These are phyloP conservation scores for Egretta garzetta DNA, from an alignment of 2,113 vertebrate species.

Conservation along the genomic window DNA sequence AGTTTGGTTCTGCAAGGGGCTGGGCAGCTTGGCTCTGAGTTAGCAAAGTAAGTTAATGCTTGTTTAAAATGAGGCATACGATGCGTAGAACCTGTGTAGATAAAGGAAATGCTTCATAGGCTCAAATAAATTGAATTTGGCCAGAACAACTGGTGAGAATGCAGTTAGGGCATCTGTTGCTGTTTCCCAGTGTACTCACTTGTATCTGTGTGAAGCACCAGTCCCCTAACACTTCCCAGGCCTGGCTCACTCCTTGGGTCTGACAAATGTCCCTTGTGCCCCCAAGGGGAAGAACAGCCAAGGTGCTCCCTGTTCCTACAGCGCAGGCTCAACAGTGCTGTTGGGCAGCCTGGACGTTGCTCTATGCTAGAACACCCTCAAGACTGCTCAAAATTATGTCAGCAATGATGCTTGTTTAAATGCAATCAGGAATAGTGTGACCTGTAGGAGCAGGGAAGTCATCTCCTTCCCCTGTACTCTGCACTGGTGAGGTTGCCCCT, in stretches of 20 bases:
- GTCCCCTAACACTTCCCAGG: rapidly evolving
- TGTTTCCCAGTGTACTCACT: not conserved
- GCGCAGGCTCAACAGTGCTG: no score
- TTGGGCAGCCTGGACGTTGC: not conserved
- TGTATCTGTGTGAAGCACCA: not conserved
- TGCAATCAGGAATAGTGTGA: no score
- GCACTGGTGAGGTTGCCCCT: no score
- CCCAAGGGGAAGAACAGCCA: not conserved
- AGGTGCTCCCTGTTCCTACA: not conserved
- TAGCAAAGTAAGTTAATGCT: not conserved
- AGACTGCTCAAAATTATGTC: not conserved
- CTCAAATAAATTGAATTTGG: not conserved
- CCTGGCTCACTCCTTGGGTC: rapidly evolving
- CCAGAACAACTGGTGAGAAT: not conserved
- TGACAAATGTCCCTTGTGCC: not conserved
- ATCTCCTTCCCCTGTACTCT: no score
- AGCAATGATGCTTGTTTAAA: not conserved
- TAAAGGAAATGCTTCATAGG: not conserved
- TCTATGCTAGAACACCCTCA: not conserved
- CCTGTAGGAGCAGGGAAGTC: no score
- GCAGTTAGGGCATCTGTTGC: not conserved
- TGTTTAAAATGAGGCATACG: not conserved
- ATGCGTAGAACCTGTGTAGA: not conserved
- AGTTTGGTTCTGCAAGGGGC: not conserved
- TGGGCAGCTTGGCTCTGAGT: not conserved